Conservation (phyloP, 2,888 invertebrate species). For the Pammene aurita region DNA sequence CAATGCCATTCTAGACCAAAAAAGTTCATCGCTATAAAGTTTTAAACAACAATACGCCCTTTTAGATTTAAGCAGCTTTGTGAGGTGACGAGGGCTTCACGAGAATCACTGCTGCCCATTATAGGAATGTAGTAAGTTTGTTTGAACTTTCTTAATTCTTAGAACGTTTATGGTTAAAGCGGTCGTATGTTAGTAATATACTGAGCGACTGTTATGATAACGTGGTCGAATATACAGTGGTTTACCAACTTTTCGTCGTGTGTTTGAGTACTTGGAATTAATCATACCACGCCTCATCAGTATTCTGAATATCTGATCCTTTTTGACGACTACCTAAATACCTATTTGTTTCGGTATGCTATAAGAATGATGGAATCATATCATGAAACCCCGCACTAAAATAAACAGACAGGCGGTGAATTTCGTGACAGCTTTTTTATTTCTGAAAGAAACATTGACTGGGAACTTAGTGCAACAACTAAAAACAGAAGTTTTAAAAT, state of each 20-base stretch:
- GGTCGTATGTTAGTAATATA: conserved; percentile 25
- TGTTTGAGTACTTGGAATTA: conserved; percentile 12
- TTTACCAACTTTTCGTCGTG: conserved; percentile 13
- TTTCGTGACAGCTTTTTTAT: too few species aligned
- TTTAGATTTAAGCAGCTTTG: conserved; percentile 8
- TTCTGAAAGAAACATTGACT: too few species aligned
- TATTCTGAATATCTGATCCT: not conserved
- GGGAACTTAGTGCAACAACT: too few species aligned
- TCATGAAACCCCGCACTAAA: not conserved
- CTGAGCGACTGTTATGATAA: conserved; percentile 31
- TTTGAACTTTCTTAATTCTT: conserved; percentile 7
- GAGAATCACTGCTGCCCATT: conserved; percentile 11
- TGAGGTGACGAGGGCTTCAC: conserved; percentile 40
- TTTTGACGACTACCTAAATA: not conserved
- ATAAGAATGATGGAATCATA: not conserved
- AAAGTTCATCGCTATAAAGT: not conserved
- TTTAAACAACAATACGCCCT: conserved; percentile 2
- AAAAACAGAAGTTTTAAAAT: not conserved
- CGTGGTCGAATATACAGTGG: conserved; percentile 30
- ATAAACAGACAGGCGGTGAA: too few species aligned
- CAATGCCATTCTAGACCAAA: conserved; percentile 10
- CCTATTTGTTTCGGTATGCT: not conserved
- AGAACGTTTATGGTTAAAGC: not conserved
- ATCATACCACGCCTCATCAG: conserved; percentile 16
- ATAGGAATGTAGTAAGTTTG: conserved; percentile 6